Percentiles rank a stretch among this genome's conserved stretches.
Conservation (phyloP, 2,113 vertebrate species). For the Chamaetylas fuelleborni region DNA sequence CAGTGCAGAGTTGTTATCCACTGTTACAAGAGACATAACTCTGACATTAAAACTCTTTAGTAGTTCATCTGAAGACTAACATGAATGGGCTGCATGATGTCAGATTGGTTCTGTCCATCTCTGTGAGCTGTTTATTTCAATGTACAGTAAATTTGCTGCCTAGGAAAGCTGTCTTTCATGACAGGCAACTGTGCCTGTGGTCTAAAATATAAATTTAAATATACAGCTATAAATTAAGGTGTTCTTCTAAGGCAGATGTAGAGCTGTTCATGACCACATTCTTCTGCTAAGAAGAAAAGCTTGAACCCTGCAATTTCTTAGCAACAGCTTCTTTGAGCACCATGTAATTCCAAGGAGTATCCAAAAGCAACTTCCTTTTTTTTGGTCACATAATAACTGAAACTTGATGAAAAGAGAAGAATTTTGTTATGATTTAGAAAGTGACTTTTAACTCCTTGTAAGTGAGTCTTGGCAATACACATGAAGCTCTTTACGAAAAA, state of each 20-base stretch:
- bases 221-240: slow-evolving; percentile 40
- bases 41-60: not conserved
- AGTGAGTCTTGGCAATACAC: slow-evolving; percentile 46
- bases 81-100: not conserved
- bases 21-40: not conserved
- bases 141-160: not conserved
- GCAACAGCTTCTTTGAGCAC: slow-evolving; percentile 1
- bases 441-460: slow-evolving; percentile 15
- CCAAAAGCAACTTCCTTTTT: slow-evolving; percentile 58
- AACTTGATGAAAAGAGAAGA: slow-evolving; percentile 38
- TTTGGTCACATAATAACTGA: not conserved
- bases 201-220: slow-evolving; percentile 42
- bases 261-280: not conserved
- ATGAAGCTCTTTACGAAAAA: not conserved
- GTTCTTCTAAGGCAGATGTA: not conserved
- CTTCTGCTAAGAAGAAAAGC: slow-evolving; percentile 11
- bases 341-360: slow-evolving; percentile 40
- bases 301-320: slow-evolving; percentile 15
- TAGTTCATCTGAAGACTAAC: not conserved
- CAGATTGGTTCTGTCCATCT: slow-evolving; percentile 19
- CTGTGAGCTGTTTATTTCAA: slow-evolving; percentile 1
- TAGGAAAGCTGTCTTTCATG: slow-evolving; percentile 16
- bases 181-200: not conserved
- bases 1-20: slow-evolving; percentile 22
- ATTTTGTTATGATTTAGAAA: slow-evolving; percentile 47